Conservation (phyloP, 23 tunicate species). For the Styela plicata region DNA sequence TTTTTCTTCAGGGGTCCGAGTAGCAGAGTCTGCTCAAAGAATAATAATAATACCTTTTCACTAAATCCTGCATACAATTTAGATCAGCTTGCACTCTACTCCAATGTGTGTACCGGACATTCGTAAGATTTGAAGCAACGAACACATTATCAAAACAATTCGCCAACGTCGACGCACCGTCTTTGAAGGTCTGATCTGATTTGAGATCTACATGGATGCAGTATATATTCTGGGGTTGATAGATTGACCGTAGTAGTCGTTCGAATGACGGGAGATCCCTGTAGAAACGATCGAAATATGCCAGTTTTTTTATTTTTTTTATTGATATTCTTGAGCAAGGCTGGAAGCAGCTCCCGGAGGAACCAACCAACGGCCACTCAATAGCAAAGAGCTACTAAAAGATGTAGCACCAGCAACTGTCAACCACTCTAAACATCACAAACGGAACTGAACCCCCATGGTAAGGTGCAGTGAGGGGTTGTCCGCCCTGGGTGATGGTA, state of each 20-base stretch:
- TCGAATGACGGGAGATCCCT: slow-evolving; percentile 64
- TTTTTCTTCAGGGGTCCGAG: too few species aligned
- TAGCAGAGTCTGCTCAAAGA: too few species aligned
- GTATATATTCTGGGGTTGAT: slow-evolving; percentile 89
- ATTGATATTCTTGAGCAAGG: too few species aligned
- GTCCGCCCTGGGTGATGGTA: too few species aligned
- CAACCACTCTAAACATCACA: too few species aligned
- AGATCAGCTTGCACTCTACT: slow-evolving; percentile 89
- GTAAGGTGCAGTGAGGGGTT: too few species aligned
- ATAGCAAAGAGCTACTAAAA: too few species aligned
- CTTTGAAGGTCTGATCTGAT: slow-evolving; percentile 48
- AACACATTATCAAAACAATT: slow-evolving; percentile 80
- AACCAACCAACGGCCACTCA: too few species aligned
- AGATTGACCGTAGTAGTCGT: slow-evolving; percentile 81
- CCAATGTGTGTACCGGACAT: slow-evolving; percentile 79
- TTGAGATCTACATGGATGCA: slow-evolving; percentile 94
- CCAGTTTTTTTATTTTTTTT: too few species aligned
- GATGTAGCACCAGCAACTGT: too few species aligned
- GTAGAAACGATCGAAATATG: not conserved
- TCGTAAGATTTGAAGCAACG: slow-evolving; percentile 45
- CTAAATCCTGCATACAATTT: slow-evolving; percentile 60
- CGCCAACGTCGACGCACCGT: slow-evolving; percentile 24
- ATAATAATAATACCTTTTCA: slow-evolving; percentile 53
- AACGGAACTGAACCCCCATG: too few species aligned
- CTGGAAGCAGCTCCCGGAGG: too few species aligned